These are phyloP conservation scores for Gopherus evgoodei DNA, from an alignment of 2,113 vertebrate species.

Conservation along the genomic window DNA sequence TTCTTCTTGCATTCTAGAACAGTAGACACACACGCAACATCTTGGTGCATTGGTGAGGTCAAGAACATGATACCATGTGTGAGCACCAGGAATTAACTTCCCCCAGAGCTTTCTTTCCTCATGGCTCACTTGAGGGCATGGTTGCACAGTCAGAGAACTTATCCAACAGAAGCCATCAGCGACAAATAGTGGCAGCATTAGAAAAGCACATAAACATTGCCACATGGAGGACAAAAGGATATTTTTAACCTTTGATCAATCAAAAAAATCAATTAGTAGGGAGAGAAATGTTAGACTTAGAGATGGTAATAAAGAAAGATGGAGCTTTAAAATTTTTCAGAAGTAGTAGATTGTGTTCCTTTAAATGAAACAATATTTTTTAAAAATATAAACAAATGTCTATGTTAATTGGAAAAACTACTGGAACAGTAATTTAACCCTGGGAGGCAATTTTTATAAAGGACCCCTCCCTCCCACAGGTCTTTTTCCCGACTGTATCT, in stretches of 20 bases:
- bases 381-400: too few species aligned
- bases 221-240: not conserved
- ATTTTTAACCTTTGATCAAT: not conserved
- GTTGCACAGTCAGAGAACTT: not conserved
- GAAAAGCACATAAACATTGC: not conserved
- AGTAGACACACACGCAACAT: not conserved
- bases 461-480: too few species aligned
- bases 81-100: not conserved
- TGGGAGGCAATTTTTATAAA: too few species aligned
- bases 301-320: not conserved
- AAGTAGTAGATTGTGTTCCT: not conserved
- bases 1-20: fast-evolving
- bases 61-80: not conserved
- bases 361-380: not conserved
- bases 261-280: not conserved
- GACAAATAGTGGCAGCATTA: fast-evolving
- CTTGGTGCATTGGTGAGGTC: not conserved
- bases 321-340: not conserved
- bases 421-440: too few species aligned
- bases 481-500: too few species aligned
- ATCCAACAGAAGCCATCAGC: not conserved
- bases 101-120: not conserved
- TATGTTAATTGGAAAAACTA: too few species aligned
- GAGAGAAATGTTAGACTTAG: not conserved
- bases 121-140: fast-evolving